Percentiles rank a stretch among this genome's conserved stretches.
Evolutionary conservation across 2,797 vertebrate species (phyloP).

Genomic region (Pristis pectinata): DNA sequence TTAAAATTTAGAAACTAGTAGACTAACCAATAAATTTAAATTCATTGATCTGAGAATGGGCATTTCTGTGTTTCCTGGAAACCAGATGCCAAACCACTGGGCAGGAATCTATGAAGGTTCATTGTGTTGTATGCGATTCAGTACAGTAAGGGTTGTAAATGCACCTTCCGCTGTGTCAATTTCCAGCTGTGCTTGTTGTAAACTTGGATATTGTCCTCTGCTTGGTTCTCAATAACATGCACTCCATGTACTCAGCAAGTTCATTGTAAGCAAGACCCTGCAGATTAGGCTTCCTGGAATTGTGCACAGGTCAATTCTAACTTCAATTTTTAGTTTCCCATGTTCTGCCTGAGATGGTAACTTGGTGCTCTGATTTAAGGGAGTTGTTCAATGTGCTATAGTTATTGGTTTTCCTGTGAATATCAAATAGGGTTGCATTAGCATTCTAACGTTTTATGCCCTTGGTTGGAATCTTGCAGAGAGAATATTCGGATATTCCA

Average conservation of each 20-base stretch:
- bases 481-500: conserved; percentile 87
- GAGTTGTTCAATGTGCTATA: background rate
- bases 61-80: background rate
- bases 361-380: background rate
- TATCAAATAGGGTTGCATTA: background rate
- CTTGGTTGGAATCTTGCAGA: conserved; percentile 50
- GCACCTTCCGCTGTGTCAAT: background rate
- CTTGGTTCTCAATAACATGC: background rate
- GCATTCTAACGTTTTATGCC: background rate
- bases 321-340: background rate
- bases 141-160: no score
- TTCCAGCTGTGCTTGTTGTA: background rate
- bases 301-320: background rate
- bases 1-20: background rate
- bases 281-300: background rate
- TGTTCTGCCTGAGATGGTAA: no score
- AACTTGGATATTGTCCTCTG: background rate
- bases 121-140: background rate
- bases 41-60: no score
- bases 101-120: background rate
- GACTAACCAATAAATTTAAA: background rate
- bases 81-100: background rate
- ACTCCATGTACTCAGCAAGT: background rate
- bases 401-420: background rate
- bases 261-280: background rate